Evolutionary conservation across 2,888 invertebrate species (phyloP).

Genomic region (Lasioglossum calceatum): DNA sequence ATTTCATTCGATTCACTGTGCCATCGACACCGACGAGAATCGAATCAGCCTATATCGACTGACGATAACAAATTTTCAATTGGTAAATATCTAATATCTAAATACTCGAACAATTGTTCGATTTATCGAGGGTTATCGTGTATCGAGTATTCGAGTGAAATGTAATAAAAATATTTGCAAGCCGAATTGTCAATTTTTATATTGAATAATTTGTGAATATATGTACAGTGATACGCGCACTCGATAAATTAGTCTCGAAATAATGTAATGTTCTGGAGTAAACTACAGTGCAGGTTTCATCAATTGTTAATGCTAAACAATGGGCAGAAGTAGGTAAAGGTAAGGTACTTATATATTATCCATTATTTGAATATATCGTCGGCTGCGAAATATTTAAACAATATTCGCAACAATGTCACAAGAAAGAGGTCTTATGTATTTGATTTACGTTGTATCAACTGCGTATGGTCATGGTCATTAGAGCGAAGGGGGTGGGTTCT

Average conservation of each 20-base stretch:
- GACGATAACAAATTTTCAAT: background rate
- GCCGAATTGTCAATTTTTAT: background rate
- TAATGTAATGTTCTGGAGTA: background rate
- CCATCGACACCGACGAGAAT: background rate
- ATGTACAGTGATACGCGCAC: background rate
- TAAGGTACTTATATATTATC: background rate
- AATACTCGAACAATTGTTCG: background rate
- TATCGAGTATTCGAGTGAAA: background rate
- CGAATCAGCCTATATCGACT: background rate
- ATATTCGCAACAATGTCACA: slow-evolving; percentile 26
- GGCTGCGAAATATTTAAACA: background rate
- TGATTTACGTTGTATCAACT: too few species aligned
- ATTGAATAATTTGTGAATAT: background rate
- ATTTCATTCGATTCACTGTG: background rate
- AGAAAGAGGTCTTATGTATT: background rate
- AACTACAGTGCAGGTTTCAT: background rate
- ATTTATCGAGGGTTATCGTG: background rate
- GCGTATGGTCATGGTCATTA: too few species aligned
- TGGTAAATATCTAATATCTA: background rate
- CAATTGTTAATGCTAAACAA: background rate
- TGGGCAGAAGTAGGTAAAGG: background rate
- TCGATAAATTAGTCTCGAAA: background rate
- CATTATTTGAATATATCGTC: background rate
- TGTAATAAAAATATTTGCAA: background rate
- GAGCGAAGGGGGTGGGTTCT: too few species aligned